These are phyloP conservation scores for Paracanthobrama guichenoti DNA, from an alignment of 2,113 vertebrate genomes.

Conservation along the genomic window DNA sequence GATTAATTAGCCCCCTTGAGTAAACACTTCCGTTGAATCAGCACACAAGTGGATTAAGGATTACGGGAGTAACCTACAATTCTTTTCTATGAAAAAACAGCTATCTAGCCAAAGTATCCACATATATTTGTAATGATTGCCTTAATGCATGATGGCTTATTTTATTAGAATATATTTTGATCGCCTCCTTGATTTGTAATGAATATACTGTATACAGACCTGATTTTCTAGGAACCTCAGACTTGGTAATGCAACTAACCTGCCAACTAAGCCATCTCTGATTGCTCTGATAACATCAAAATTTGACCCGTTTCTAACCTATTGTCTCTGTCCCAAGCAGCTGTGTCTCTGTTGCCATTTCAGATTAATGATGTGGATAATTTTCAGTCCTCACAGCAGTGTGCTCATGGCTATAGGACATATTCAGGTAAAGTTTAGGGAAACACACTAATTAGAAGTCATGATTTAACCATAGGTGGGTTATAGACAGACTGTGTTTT, in stretches of 20 bases:
- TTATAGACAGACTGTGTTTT: background rate
- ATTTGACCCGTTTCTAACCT: slow-evolving; percentile 4
- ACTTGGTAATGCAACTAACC: slow-evolving; percentile 15
- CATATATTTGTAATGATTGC: background rate
- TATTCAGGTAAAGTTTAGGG: background rate
- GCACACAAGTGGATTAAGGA: background rate
- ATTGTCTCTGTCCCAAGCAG: background rate
- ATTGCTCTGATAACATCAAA: slow-evolving; percentile 15
- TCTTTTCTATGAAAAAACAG: slow-evolving; percentile 2
- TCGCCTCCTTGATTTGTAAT: slow-evolving; percentile 1
- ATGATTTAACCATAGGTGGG: background rate
- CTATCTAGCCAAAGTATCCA: background rate
- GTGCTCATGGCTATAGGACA: background rate
- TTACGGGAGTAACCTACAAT: background rate
- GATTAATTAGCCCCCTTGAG: slow-evolving; percentile 44
- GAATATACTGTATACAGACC: background rate
- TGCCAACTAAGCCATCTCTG: background rate
- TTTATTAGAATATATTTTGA: background rate
- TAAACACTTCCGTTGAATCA: slow-evolving; percentile 11
- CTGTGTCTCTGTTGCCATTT: background rate
- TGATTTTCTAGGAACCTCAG: slow-evolving; percentile 7
- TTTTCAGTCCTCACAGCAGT: background rate
- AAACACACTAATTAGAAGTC: background rate
- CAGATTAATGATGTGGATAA: background rate
- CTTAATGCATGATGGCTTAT: background rate